Evolutionary conservation across 2,888 invertebrate species (phyloP).

Genomic region (Drosophila nr. perissopoda): DNA sequence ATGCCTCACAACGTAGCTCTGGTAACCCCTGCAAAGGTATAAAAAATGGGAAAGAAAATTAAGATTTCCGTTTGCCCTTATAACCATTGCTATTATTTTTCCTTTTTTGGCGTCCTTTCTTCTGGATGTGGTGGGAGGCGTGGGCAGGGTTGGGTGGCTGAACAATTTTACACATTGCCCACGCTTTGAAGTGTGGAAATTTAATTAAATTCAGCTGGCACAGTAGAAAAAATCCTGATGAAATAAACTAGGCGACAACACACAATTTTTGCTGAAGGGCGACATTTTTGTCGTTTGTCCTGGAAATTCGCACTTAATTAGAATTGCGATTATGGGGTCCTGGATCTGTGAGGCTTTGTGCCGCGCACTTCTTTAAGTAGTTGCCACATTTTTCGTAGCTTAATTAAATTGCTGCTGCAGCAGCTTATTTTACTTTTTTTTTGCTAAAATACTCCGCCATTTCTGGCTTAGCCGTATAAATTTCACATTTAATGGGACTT

Average conservation of each 20-base stretch:
- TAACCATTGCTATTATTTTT: conserved; percentile 48
- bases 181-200: conserved; percentile 78
- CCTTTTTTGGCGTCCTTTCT: conserved; percentile 49
- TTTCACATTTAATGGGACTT: conserved; percentile 31
- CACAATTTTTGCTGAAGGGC: conserved; percentile 51
- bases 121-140: conserved; percentile 7
- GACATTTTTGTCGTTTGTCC: conserved; percentile 34
- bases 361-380: conserved; percentile 39
- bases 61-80: conserved; percentile 71
- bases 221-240: conserved; percentile 43
- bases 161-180: conserved; percentile 74
- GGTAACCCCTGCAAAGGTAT: background rate
- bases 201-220: conserved; percentile 77
- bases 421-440: background rate
- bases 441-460: background rate
- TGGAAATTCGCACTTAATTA: conserved; percentile 76
- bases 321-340: conserved; percentile 74
- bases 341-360: conserved; percentile 55
- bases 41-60: conserved; percentile 49
- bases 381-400: conserved; percentile 60
- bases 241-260: conserved; percentile 78
- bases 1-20: background rate
- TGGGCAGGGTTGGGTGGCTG: conserved; percentile 15
- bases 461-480: conserved; percentile 17
- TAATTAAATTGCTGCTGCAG: conserved; percentile 51